These are phyloP conservation scores for Neolamprologus tretocephalus DNA, from an alignment of 2,113 vertebrate species.

Conservation along the genomic window DNA sequence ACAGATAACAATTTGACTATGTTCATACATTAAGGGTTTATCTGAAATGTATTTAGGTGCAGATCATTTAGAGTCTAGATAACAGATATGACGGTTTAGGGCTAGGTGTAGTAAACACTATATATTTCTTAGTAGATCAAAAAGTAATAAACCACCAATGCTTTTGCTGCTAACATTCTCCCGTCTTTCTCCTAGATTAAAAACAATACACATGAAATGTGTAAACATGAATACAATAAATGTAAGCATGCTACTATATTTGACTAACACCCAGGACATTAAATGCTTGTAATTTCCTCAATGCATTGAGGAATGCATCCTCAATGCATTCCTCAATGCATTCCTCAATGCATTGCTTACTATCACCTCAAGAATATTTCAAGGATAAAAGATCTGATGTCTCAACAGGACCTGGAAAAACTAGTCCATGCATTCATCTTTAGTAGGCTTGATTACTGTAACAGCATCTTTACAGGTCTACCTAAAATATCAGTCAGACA, in stretches of 20 bases:
- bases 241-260: fast-evolving
- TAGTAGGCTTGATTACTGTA: too few species aligned
- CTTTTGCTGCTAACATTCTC: not conserved
- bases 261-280: not conserved
- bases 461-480: too few species aligned
- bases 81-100: not conserved
- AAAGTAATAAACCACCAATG: not conserved
- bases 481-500: too few species aligned
- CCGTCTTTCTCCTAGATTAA: not conserved
- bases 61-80: not conserved
- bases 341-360: too few species aligned
- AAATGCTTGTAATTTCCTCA: too few species aligned
- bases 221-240: not conserved
- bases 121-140: not conserved
- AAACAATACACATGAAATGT: not conserved
- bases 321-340: too few species aligned
- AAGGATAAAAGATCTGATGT: too few species aligned
- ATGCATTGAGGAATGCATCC: too few species aligned
- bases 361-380: too few species aligned
- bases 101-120: not conserved
- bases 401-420: too few species aligned
- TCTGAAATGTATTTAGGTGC: not conserved
- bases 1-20: not conserved
- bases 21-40: not conserved
- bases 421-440: too few species aligned